These are phyloP conservation scores for Brachirus orientalis DNA, from an alignment of 2,113 vertebrate species.

Conservation along the genomic window DNA sequence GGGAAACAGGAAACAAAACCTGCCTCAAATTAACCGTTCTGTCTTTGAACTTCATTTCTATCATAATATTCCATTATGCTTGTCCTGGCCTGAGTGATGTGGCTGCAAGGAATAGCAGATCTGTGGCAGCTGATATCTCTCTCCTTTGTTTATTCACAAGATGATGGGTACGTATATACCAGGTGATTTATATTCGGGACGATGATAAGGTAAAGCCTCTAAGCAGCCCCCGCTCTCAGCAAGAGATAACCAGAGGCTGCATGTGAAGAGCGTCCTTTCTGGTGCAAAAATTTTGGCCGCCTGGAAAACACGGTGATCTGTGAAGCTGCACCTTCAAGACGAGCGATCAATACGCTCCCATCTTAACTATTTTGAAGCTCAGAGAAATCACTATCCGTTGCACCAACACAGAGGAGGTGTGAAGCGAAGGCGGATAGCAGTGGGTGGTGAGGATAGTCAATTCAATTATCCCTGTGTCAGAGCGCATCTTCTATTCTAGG, in stretches of 20 bases:
- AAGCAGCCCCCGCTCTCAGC: constrained; percentile 24
- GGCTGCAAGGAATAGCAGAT: constrained; percentile 11
- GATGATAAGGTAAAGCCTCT: constrained; percentile 69
- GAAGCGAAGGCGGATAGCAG: constrained; percentile 45
- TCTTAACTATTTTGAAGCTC: constrained; percentile 66
- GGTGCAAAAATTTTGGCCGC: constrained; percentile 48
- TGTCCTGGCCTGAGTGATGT: constrained; percentile 17
- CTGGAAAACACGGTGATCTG: constrained; percentile 67
- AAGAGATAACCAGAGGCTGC: constrained; percentile 59
- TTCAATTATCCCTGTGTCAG: constrained; percentile 73
- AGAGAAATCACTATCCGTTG: constrained; percentile 64
- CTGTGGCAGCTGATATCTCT: constrained; percentile 17
- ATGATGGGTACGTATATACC: constrained; percentile 18
- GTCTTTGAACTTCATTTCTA: constrained; percentile 12
- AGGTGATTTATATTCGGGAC: constrained; percentile 67
- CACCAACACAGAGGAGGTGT: constrained; percentile 52
- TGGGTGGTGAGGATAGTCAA: constrained; percentile 66
- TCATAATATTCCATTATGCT: constrained; percentile 29
- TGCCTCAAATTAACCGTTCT: background rate
- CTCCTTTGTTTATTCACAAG: constrained; percentile 52
- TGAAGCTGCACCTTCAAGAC: constrained; percentile 55
- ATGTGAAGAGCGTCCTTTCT: constrained; percentile 44
- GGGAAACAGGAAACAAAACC: constrained; percentile 14
- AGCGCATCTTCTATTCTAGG: constrained; percentile 55
- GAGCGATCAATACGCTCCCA: constrained; percentile 76